These are phyloP conservation scores for Boloria euphrosyne DNA, from an alignment of 2,888 invertebrate genomes.

Conservation along the genomic window DNA sequence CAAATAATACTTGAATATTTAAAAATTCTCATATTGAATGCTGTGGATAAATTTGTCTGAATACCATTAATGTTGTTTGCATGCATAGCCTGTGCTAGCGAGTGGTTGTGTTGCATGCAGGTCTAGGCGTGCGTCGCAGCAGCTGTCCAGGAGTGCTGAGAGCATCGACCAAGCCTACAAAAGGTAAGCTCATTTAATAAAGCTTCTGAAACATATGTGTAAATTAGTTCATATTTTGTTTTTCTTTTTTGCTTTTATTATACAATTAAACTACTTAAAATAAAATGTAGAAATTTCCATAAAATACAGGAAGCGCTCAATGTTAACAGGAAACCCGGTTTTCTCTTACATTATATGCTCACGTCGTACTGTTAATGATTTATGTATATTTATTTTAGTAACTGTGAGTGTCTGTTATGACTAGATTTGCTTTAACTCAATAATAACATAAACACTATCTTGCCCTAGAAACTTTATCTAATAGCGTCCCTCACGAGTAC, in stretches of 20 bases:
- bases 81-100: slow-evolving; percentile 77
- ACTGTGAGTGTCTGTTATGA: slow-evolving; percentile 1
- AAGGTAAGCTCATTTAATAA: slow-evolving; percentile 70
- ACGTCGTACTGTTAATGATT: slow-evolving; percentile 3
- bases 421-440: neutral
- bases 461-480: slow-evolving; percentile 7
- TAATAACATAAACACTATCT: slow-evolving; percentile 8
- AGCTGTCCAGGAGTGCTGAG: slow-evolving; percentile 86
- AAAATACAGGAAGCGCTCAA: slow-evolving; percentile 8
- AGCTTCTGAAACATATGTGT: neutral
- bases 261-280: neutral
- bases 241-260: neutral
- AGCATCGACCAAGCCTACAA: slow-evolving; percentile 83
- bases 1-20: too few relatives aligned
- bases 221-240: neutral
- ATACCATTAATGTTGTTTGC: slow-evolving; percentile 48
- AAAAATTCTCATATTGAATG: too few relatives aligned
- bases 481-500: slow-evolving; percentile 12
- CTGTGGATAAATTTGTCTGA: slow-evolving; percentile 13
- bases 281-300: slow-evolving; percentile 9
- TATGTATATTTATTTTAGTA: slow-evolving; percentile 2
- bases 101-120: slow-evolving; percentile 85
- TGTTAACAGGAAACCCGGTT: slow-evolving; percentile 8
- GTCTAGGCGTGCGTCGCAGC: slow-evolving; percentile 94
- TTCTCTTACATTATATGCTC: slow-evolving; percentile 3